These are phyloP conservation scores for Harpalus rufipes DNA, from an alignment of 2,888 invertebrate species.

Conservation along the genomic window DNA sequence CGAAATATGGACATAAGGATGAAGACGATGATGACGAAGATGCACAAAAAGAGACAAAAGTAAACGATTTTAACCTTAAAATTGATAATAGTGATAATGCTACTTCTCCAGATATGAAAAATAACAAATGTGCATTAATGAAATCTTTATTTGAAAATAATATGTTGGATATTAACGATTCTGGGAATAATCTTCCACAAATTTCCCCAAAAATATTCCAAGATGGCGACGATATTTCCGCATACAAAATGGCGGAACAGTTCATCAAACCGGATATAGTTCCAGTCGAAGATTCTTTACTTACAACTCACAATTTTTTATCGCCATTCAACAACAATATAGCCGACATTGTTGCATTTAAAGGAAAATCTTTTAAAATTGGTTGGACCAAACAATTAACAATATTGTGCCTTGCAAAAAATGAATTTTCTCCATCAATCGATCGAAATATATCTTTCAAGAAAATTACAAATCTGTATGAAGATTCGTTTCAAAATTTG, in stretches of 20 bases:
- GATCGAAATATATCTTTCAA: constrained; percentile 3
- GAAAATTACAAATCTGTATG: constrained; percentile 4
- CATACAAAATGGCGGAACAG: not conserved
- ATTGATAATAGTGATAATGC: not conserved
- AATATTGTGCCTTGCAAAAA: constrained; percentile 71
- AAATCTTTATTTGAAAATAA: constrained; percentile 51
- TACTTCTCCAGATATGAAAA: not conserved
- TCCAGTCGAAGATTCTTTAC: not conserved
- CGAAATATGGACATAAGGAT: constrained; percentile 92
- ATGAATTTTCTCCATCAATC: not conserved
- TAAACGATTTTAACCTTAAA: not conserved
- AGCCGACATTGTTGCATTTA: constrained; percentile 79
- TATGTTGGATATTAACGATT: constrained; percentile 19
- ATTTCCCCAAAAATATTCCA: constrained; percentile 29
- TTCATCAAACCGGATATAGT: constrained; percentile 31
- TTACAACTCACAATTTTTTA: not conserved
- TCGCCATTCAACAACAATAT: not conserved
- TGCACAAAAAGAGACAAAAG: not conserved
- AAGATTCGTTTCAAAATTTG: constrained; percentile 48
- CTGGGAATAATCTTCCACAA: constrained; percentile 9
- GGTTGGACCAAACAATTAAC: constrained; percentile 87
- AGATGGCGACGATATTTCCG: constrained; percentile 18
- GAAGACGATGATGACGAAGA: constrained; percentile 87
- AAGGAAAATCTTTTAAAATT: constrained; percentile 84
- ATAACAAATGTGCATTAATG: constrained; percentile 44